Base-by-base conservation (phyloP, 2,113 vertebrate species). In the Rhineura floridana region DNA sequence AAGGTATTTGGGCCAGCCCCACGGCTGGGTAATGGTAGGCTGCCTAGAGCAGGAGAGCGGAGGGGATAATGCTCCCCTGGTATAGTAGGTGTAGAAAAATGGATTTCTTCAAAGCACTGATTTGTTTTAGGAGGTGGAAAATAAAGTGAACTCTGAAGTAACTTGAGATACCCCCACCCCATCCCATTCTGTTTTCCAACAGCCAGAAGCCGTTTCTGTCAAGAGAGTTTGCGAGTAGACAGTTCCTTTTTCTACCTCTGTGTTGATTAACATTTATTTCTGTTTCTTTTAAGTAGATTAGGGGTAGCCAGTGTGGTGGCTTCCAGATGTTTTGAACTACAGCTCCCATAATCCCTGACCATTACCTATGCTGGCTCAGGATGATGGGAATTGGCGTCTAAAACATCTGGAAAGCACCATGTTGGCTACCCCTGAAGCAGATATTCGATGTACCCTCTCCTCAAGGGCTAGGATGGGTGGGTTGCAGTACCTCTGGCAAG, bases 1-100 rank as follows among this genome's bases (percentile, higher is more conserved):
- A 98, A 98, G 98, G 98, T 99, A 97, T 81, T 33, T 1, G 17
- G 52, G 3, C 23, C 23, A 7, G 69, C 48, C 17, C n/a, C 4
- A 19, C 42, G 36, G 50, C 6, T 6, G 48, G 50, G 50, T 3
- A 67, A 42, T 9, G n/a, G 3, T 28, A 39, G n/a, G 17, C 23
- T 8, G 30, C 30, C 62, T 46, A 28, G 11, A 63, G n/a, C 36
- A 63, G 36, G 36, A 44, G 21, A 30, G 15, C 6, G 39, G 36
- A 1, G 10, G 33, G 4, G 36, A 81, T n/a, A 44, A 8, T 25
- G 33, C 39, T 73, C 39, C 12, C 21, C 23, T 28, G 90, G 17
- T 90, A 81, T n/a, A 7, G 75, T 81, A 85, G 10, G 48, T 88
- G 2, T 79, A 55, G 80, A 89, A 92, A 36, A 36, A 15, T 28